Evolutionary conservation across 2,113 vertebrate species (phyloP).

Genomic region (Diadophis punctatus): DNA sequence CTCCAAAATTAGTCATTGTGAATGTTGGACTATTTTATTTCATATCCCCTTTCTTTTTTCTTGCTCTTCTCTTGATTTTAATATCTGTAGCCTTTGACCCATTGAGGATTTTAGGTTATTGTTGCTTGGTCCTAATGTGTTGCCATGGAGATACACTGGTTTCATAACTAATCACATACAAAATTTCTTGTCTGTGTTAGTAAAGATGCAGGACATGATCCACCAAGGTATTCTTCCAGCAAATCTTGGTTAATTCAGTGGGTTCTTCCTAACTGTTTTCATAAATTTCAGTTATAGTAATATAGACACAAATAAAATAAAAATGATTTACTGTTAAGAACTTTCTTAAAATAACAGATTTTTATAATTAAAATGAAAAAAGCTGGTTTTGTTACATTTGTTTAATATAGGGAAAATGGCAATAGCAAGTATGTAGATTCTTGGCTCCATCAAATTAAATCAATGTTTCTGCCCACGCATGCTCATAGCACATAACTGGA

Average conservation of each 20-base stretch:
- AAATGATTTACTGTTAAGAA: not conserved
- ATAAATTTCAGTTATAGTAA: not conserved
- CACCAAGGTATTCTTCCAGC: not conserved
- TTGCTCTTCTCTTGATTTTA: not conserved
- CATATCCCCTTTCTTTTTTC: not conserved
- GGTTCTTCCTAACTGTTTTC: not conserved
- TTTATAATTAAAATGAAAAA: not conserved
- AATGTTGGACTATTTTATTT: slow-evolving; percentile 52
- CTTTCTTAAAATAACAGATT: not conserved
- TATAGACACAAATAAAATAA: not conserved
- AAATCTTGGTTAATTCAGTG: not conserved
- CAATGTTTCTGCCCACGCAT: slow-evolving; percentile 2
- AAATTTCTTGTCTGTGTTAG: slow-evolving; percentile 1
- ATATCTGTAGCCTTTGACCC: slow-evolving; percentile 40
- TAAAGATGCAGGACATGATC: not conserved
- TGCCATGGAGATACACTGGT: slow-evolving; percentile 57
- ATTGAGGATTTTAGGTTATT: slow-evolving; percentile 5
- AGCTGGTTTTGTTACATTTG: slow-evolving; percentile 21
- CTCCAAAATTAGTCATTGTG: slow-evolving; percentile 62
- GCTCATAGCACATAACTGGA: slow-evolving; percentile 34
- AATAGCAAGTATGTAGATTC: slow-evolving; percentile 38
- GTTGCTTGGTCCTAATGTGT: slow-evolving; percentile 21
- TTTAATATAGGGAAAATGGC: slow-evolving; percentile 35
- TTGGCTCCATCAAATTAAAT: slow-evolving; percentile 48
- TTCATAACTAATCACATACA: slow-evolving; percentile 30